Percentiles rank a stretch among this genome's conserved stretches.
phyloP scores from a whole-genome alignment of 2,113 vertebrate species.

The Dromas ardeola region DNA sequence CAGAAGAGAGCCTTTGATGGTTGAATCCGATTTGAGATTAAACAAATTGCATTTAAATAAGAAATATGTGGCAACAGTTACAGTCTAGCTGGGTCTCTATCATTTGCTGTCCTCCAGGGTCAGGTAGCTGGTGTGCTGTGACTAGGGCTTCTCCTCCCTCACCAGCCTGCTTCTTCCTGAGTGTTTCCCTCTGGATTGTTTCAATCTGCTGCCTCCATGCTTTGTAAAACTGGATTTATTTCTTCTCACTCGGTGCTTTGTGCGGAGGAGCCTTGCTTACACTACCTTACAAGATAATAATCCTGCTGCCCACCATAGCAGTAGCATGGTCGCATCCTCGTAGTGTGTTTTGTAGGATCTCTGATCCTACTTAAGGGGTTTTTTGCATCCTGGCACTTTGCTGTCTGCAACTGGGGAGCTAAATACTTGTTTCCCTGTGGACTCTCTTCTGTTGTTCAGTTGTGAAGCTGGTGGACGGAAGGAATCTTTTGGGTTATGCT shows the following conservation, averaged over 20 bases:
- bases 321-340: background rate
- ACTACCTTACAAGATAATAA: background rate
- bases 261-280: background rate
- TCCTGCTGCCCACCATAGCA: background rate
- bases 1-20: slow-evolving; percentile 41
- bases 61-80: slow-evolving; percentile 17
- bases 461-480: background rate
- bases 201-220: background rate
- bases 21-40: slow-evolving; percentile 43
- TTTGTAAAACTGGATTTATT: background rate
- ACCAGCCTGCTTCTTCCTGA: background rate
- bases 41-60: slow-evolving; percentile 65
- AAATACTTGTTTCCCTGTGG: background rate
- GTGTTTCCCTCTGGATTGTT: background rate
- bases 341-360: background rate
- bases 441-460: background rate
- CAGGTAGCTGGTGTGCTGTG: background rate
- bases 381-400: background rate
- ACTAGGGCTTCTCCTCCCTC: background rate
- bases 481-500: background rate
- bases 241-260: background rate
- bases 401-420: background rate
- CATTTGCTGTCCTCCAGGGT: background rate
- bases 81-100: background rate
- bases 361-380: background rate